Evolutionary conservation across 2,888 invertebrate genomes (phyloP), one percentile per base, ranked within the genome.

Genomic region (Phoenoteleia sp.): DNA sequence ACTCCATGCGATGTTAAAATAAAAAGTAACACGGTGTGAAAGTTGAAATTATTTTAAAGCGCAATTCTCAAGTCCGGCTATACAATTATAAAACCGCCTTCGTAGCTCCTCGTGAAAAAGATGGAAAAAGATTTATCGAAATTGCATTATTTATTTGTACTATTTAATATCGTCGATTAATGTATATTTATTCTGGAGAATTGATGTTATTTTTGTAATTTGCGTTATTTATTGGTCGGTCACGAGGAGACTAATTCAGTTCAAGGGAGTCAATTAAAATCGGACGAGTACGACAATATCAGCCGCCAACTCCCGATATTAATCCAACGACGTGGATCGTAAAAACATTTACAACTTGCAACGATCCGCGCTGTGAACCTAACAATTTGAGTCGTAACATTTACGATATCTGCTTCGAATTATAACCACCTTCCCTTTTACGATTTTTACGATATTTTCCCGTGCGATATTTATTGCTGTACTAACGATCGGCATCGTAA

Each of bases 181-280:
- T n/a, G n/a, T 75, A 47, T n/a, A 67, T 67, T 69, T 62, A 69
- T 74, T 75, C n/a, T 25, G 17, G 3, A 67, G 15, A 45, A 45
- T 67, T 76, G 19, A 33, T 74, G 45, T 75, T 81, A 81, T 81
- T 81, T 81, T 81, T 81, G 25, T 81, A 81, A 75, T 69, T 42
- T 9, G 27, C 54, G 19, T 52, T 75, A 75, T 81, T 81, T 81
- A 81, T 80, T 72, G 36, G 23, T 19, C 6, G 29, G 19, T 83
- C 85, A 81, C 87, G 85, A 75, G 84, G 83, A 89, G 86, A 84
- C 87, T 85, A 85, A 89, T 90, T 58, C 81, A n/a, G n/a, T n/a
- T n/a, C n/a, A n/a, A n/a, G 89, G 87, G 90, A 92, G 92, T 92
- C 92, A 93, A 93, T 93, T 92, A 92, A 91, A 89, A 79, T 85